Conservation (phyloP, 1,140 invertebrate species). For the Halesus radiatus region DNA sequence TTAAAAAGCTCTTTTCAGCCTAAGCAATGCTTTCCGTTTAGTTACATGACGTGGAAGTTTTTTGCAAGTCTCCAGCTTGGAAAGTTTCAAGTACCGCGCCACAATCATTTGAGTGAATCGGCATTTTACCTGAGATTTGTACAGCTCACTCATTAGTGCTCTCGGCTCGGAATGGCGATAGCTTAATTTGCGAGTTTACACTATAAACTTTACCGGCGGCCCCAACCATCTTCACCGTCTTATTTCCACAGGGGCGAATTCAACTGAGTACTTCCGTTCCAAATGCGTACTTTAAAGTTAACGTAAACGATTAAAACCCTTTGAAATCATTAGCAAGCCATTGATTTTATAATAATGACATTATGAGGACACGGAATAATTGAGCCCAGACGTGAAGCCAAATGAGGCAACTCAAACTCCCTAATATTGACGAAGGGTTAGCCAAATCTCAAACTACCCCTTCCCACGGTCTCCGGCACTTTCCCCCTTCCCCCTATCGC, state of each 20-base stretch:
- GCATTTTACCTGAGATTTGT: conserved; percentile 35
- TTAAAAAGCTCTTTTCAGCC: no score
- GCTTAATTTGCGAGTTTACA: conserved; percentile 25
- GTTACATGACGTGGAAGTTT: conserved; percentile 1
- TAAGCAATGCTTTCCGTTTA: no score
- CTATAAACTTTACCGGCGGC: conserved; percentile 4
- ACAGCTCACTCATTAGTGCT: conserved; percentile 20
- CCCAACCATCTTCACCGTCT: not conserved
- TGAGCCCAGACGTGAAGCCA: no score
- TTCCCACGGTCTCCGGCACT: not conserved
- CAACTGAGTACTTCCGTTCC: no score
- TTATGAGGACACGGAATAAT: no score
- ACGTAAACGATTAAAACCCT: no score
- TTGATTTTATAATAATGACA: no score
- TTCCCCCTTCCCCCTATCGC: not conserved
- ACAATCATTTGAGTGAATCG: conserved; percentile 13
- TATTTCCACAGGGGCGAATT: no score
- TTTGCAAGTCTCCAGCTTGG: not conserved
- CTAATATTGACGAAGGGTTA: conserved; percentile 7
- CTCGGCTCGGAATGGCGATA: not conserved
- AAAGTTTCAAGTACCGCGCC: not conserved
- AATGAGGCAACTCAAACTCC: no score
- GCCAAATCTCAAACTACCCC: conserved; percentile 7
- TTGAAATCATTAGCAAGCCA: no score
- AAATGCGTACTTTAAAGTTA: no score